Evolutionary conservation across 2,888 invertebrate genomes (phyloP).

Genomic region (Sminthurides aquaticus): DNA sequence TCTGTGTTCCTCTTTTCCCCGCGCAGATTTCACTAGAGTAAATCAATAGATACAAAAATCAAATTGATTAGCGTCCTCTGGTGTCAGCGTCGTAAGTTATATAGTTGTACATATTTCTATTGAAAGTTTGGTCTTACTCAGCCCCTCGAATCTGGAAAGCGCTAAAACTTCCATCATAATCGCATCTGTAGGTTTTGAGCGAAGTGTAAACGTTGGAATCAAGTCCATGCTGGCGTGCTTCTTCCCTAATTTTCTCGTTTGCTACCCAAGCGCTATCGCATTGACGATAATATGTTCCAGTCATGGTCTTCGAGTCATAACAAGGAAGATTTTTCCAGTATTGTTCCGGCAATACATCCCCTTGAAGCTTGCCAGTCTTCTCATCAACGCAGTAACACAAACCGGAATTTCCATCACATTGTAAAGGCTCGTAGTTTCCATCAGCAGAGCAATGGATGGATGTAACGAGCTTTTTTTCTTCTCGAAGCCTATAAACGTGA

Average conservation of each 20-base stretch:
- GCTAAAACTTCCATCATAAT: constrained; percentile 37
- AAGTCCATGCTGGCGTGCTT: constrained; percentile 34
- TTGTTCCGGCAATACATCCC: constrained; percentile 35
- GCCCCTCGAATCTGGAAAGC: constrained; percentile 1
- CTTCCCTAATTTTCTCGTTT: constrained; percentile 18
- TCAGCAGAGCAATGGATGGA: constrained; percentile 38
- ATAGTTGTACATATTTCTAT: too few relatives aligned
- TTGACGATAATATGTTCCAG: constrained; percentile 27
- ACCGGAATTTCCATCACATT: constrained; percentile 41
- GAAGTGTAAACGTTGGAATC: background rate
- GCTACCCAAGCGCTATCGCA: constrained; percentile 38
- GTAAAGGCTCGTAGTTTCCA: constrained; percentile 42
- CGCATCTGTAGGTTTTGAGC: constrained; percentile 21
- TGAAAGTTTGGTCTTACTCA: too few relatives aligned
- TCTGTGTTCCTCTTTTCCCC: constrained; percentile 21
- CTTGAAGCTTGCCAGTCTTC: constrained; percentile 32
- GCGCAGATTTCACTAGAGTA: constrained; percentile 28
- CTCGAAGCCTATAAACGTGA: constrained; percentile 27
- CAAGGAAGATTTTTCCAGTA: constrained; percentile 40
- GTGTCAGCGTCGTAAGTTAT: too few relatives aligned
- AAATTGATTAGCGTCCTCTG: too few relatives aligned
- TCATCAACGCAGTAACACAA: constrained; percentile 43
- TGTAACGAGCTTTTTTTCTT: constrained; percentile 21
- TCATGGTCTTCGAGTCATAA: constrained; percentile 21
- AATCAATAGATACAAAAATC: background rate